phyloP scores from a whole-genome alignment of 2,113 vertebrate species.

The Ranitomeya variabilis region DNA sequence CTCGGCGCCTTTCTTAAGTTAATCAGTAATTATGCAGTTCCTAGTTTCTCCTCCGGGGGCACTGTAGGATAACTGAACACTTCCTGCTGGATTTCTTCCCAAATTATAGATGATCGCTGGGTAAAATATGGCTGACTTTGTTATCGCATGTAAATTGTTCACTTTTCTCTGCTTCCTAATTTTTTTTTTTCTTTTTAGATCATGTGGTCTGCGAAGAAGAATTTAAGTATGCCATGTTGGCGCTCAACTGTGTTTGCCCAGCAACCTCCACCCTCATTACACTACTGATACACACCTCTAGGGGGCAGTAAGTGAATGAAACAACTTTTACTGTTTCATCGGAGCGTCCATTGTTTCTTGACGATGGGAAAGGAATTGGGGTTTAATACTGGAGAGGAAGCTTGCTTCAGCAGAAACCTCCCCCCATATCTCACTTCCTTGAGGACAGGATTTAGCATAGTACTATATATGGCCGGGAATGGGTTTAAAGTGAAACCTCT shows the following conservation, averaged over 20 bases:
- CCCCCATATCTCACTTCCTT: neutral
- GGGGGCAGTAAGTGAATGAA: slow-evolving; percentile 77
- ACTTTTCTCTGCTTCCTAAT: neutral
- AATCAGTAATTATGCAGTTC: neutral
- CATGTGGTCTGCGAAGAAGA: slow-evolving; percentile 85
- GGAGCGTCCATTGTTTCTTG: neutral
- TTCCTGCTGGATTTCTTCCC: neutral
- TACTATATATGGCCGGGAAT: no score
- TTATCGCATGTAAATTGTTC: neutral
- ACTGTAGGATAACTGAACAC: neutral
- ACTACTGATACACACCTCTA: slow-evolving; percentile 80
- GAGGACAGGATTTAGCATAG: no score
- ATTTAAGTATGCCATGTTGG: slow-evolving; percentile 85
- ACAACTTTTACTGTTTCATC: neutral
- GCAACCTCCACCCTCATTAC: slow-evolving; percentile 83
- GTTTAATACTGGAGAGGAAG: neutral
- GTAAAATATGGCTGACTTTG: neutral
- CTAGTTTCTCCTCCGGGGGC: neutral
- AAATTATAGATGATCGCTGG: neutral
- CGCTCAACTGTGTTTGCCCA: slow-evolving; percentile 83
- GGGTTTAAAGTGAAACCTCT: no score
- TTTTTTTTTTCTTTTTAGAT: slow-evolving; percentile 65
- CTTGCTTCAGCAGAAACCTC: neutral
- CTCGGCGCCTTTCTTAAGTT: no score
- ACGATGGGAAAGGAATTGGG: neutral